A percentile compares a stretch with the other conserved stretches of the same genome.
Evolutionary conservation across 1,140 invertebrate genomes (phyloP).

Genomic region (Pachypeltis micranthus): DNA sequence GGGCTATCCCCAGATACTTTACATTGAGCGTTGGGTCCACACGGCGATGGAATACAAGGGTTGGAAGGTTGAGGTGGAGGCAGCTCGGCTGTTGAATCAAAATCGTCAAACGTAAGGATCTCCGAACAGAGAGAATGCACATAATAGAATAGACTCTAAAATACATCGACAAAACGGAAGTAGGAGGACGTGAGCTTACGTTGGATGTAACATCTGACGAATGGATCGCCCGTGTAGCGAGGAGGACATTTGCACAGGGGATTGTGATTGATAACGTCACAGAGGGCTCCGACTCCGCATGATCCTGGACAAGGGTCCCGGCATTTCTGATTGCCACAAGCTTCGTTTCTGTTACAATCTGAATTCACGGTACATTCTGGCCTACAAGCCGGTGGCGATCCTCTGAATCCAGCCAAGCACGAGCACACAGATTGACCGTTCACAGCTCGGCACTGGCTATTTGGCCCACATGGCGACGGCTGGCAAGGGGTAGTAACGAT

Average conservation of each 20-base stretch:
- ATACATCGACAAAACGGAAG: background rate
- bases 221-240: constrained; percentile 58
- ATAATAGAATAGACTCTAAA: too few species aligned
- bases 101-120: too few species aligned
- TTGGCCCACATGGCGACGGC: constrained; percentile 43
- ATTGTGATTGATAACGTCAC: constrained; percentile 52
- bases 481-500: constrained; percentile 33
- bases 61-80: constrained; percentile 10
- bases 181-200: constrained; percentile 28
- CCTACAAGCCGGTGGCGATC: constrained; percentile 55
- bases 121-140: too few species aligned
- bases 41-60: constrained; percentile 52
- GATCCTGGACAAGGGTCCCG: constrained; percentile 56
- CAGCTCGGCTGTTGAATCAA: constrained; percentile 6
- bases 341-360: constrained; percentile 51
- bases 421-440: constrained; percentile 52
- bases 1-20: constrained; percentile 43
- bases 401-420: constrained; percentile 51
- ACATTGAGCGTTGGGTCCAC: constrained; percentile 56
- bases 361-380: constrained; percentile 61
- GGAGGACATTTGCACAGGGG: constrained; percentile 53
- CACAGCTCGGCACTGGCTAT: constrained; percentile 47
- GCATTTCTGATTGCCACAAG: constrained; percentile 58
- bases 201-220: constrained; percentile 45
- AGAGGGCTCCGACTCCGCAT: constrained; percentile 51